Evolutionary conservation across 2,797 vertebrate species (phyloP).

Genomic region (Fringilla coelebs): DNA sequence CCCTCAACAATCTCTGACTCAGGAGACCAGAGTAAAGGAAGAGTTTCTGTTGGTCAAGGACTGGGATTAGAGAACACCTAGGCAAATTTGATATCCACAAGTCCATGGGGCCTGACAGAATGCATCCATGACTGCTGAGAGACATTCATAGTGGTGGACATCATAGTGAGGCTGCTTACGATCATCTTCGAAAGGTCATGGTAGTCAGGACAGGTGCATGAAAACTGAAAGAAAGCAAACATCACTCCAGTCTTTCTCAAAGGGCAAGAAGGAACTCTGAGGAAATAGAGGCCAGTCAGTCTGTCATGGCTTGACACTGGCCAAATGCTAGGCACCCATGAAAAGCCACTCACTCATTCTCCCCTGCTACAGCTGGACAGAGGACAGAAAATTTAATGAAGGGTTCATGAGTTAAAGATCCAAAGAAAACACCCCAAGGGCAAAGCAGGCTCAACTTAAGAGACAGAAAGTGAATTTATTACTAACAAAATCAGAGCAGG

Average conservation of each 20-base stretch:
- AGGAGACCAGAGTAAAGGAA: not conserved
- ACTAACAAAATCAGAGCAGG: not conserved
- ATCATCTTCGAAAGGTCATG: not conserved
- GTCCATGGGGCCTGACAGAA: not conserved
- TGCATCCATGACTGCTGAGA: not conserved
- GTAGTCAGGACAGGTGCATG: not conserved
- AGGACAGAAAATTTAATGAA: not conserved
- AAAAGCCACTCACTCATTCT: not conserved
- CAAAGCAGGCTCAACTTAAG: not conserved
- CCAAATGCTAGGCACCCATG: not conserved
- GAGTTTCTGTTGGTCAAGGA: not conserved
- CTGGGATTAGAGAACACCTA: not conserved
- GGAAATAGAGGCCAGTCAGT: not conserved
- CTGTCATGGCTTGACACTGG: not conserved
- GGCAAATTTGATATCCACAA: not conserved
- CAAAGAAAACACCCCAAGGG: not conserved
- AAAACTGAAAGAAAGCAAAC: not conserved
- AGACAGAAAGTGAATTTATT: not conserved
- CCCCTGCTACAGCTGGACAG: not conserved
- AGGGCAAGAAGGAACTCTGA: not conserved
- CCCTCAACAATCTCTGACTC: not conserved
- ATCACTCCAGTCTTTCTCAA: not conserved
- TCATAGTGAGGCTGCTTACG: fast-evolving
- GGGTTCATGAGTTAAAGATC: not conserved
- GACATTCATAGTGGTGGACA: not conserved